Evolutionary conservation across 2,888 invertebrate genomes (phyloP).

Genomic region (Idaea biselata): DNA sequence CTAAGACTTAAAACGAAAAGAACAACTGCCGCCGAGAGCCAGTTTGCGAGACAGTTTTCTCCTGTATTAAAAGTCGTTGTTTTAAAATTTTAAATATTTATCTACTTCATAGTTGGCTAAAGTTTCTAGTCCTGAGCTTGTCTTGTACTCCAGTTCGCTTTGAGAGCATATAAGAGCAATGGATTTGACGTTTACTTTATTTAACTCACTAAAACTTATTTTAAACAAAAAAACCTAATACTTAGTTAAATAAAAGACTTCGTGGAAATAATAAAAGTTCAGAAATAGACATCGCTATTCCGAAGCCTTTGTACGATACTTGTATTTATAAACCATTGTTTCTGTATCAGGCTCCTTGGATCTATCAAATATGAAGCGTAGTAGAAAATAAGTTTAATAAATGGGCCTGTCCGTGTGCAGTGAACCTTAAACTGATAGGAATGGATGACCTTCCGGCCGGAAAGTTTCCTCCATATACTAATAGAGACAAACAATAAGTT

Average conservation of each 20-base stretch:
- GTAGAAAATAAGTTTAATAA: conserved; percentile 34
- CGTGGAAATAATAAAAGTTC: too few species aligned
- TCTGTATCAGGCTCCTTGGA: conserved; percentile 16
- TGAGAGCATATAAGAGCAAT: neutral
- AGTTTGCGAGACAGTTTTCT: conserved; percentile 21
- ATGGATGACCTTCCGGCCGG: conserved; percentile 45
- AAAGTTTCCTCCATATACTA: conserved; percentile 49
- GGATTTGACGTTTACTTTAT: neutral
- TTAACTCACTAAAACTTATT: neutral
- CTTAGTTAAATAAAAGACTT: neutral
- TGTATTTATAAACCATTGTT: conserved; percentile 8
- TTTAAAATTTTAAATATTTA: conserved; percentile 9
- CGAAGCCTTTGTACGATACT: conserved; percentile 7
- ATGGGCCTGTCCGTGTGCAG: conserved; percentile 34
- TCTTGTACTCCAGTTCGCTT: neutral
- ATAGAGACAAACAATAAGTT: conserved; percentile 54
- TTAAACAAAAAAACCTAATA: neutral
- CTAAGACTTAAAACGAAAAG: conserved; percentile 19
- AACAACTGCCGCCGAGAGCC: conserved; percentile 10
- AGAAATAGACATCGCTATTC: conserved; percentile 6
- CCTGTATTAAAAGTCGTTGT: conserved; percentile 10
- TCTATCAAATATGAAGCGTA: conserved; percentile 31
- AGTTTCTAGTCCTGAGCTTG: neutral
- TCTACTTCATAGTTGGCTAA: neutral
- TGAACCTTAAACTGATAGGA: conserved; percentile 45